Evolutionary conservation across 1,140 invertebrate genomes (phyloP).

Genomic region (Anadara kagoshimensis): DNA sequence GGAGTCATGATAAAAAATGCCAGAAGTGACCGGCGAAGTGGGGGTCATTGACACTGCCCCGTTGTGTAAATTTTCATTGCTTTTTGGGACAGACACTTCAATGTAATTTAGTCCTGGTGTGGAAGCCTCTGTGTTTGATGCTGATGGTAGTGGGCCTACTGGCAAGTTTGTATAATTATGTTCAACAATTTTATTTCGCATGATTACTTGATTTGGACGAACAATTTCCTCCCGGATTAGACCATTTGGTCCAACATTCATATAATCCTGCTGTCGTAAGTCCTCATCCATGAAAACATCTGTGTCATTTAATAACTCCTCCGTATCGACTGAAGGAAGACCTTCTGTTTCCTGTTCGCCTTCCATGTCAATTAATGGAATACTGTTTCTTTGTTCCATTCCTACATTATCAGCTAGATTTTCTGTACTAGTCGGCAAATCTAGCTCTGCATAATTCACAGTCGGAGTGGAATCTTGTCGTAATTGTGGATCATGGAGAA

Average conservation of each 20-base stretch:
- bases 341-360: conserved; percentile 7
- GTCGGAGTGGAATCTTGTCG: conserved; percentile 22
- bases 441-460: conserved; percentile 60
- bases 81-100: conserved; percentile 4
- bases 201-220: too few relatives aligned
- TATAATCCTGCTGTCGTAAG: background rate
- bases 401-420: conserved; percentile 43
- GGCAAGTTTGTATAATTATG: background rate
- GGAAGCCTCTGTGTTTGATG: conserved; percentile 5
- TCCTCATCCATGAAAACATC: conserved; percentile 8
- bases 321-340: background rate
- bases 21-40: background rate
- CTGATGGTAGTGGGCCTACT: background rate
- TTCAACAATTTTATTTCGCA: background rate
- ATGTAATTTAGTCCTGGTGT: conserved; percentile 4
- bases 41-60: background rate
- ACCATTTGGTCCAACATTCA: conserved; percentile 1
- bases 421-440: conserved; percentile 51
- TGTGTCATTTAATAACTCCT: background rate
- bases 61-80: conserved; percentile 3
- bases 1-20: background rate
- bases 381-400: background rate
- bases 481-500: conserved; percentile 44
- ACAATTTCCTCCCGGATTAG: too few relatives aligned
- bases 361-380: conserved; percentile 8